Base-by-base conservation (phyloP, 2,888 invertebrate genomes). In the Azorinus chamasolen region DNA sequence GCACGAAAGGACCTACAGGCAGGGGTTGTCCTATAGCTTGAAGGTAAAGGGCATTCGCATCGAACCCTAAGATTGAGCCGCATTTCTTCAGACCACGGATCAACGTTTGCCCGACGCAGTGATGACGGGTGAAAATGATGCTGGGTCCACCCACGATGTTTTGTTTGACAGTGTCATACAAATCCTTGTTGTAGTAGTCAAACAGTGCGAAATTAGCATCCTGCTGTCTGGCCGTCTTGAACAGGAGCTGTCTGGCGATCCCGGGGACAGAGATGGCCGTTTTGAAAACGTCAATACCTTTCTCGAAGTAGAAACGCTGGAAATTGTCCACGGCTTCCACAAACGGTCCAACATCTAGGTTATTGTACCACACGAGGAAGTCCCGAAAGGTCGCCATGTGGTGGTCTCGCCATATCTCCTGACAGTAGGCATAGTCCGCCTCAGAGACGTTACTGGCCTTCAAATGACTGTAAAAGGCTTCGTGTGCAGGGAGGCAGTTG, bases 231-330 rank as follows among this genome's bases (percentile, higher is more conserved):
- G 64, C 45, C 1, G 54, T 46, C 18, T 39, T 41, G 37, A 64
- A 64, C 14, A 54, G 32, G 10, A 50, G 24, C 25, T 62, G 62
- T 2, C 62, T 1, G 10, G 20, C n/a, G 70, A 82, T 50, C 18
- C 80, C 82, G 6, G 84, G 83, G 12, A 83, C 71, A 1, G 72
- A 72, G 14, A 83, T 65, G 12, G n/a, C n/a, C n/a, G n/a, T n/a
- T n/a, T n/a, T n/a, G n/a, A n/a, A n/a, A n/a, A n/a, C n/a, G n/a
- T n/a, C n/a, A n/a, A n/a, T n/a, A n/a, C n/a, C n/a, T n/a, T n/a
- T n/a, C n/a, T n/a, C n/a, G n/a, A n/a, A n/a, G 74, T 80, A 84
- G 50, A 81, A 81, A 4, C 45, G 12, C n/a, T 73, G 71, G 43
- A 80, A 73, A 2, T 64, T 53, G 12, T 69, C 46, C 2, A 83